Base-by-base conservation (phyloP, 2,113 vertebrate species). In the Paraplagusia blochii region DNA sequence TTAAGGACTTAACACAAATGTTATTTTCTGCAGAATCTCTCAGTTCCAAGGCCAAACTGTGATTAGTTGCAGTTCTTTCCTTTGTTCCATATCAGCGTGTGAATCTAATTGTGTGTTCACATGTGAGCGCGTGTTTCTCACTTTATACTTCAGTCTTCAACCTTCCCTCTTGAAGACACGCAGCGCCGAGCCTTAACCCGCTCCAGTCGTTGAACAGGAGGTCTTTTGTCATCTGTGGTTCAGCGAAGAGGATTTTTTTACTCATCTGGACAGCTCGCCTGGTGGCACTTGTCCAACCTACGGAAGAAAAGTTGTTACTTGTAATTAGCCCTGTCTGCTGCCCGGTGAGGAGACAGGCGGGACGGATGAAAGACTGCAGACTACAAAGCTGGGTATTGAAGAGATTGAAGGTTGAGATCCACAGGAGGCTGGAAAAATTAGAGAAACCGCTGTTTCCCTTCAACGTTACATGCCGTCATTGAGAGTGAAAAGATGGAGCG, bases 1-100 rank as follows among this genome's bases (percentile, higher is more conserved):
- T 79, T 70, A 69, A 69, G 69, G 61, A 71, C 65, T 81, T 77
- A 53, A 74, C 50, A 59, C 51, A 79, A 66, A 79, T 68, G 51
- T 59, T 58, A 36, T 74, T 76, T 70, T 60, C 61, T 66, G 56
- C 52, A 74, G 17, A 59, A 61, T 36, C 34, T 22, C 14, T 69
- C 55, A 53, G 50, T 55, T 52, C 64, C 52, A 48, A 67, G 69
- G 54, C 66, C 71, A 74, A 72, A 65, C 55, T 53, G 45, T 57
- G 53, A 79, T 63, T 63, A 29, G 42, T 61, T 51, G 33, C 68
- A 76, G 70, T 47, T 75, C 33, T 58, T n/a, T 50, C 61, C 22
- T 69, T 63, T 76, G 66, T 67, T 76, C 63, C 44, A 29, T 65
- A 62, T 82, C 63, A 69, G 9, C 40, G 52, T 51, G 17, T 45